A percentile compares a stretch with the other conserved stretches of the same genome.
These are phyloP conservation scores for Aricia artaxerxes DNA, from an alignment of 2,888 invertebrate species.

Conservation along the genomic window DNA sequence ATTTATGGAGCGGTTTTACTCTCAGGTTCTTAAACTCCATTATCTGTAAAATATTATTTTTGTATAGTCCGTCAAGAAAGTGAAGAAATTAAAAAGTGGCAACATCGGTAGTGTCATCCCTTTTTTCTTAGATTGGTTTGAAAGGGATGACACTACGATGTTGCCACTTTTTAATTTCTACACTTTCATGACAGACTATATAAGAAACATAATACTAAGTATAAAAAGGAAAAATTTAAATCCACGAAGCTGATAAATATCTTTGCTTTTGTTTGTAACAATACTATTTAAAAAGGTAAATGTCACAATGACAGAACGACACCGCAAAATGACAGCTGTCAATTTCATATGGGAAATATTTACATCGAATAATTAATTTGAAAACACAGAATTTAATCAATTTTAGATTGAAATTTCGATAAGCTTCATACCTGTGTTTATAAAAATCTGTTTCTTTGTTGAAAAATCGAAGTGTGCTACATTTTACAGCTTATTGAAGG, in stretches of 20 bases:
- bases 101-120: too few species aligned
- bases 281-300: neutral
- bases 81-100: too few species aligned
- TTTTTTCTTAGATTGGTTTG: too few species aligned
- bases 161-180: too few species aligned
- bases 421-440: neutral
- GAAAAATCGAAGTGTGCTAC: neutral
- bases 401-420: neutral
- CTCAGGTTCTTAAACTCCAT: conserved; percentile 60
- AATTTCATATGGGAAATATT: conserved; percentile 6
- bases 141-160: too few species aligned
- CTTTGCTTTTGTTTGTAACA: neutral
- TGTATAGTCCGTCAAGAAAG: neutral
- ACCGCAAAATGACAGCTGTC: neutral
- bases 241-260: neutral
- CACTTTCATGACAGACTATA: too few species aligned
- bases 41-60: conserved; percentile 30
- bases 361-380: neutral
- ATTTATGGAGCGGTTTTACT: conserved; percentile 86
- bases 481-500: neutral
- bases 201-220: too few species aligned
- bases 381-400: neutral
- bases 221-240: neutral
- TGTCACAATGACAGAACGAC: neutral
- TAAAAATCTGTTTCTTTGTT: neutral